Base-by-base conservation (phyloP, 1,140 invertebrate species). In the Arctopsyche grandis region DNA sequence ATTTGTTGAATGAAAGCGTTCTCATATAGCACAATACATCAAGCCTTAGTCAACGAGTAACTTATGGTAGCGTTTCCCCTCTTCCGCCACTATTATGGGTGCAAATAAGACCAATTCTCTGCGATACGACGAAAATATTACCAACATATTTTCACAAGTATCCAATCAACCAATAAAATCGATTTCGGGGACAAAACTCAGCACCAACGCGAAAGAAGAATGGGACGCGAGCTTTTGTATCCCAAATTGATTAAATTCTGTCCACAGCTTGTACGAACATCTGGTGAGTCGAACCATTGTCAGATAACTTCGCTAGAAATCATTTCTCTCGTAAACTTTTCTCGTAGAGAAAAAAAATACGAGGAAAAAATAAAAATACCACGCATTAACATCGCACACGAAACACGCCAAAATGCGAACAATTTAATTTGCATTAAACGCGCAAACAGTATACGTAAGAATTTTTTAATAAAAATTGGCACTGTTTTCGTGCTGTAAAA, bases 201-300 rank as follows among this genome's bases (percentile, higher is more conserved):
- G 14, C 46, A 29, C 19, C 44, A 9, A 16, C n/a, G 69, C 38
- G 16, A 48, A 71, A 71, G 69, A 48, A 71, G 44, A 70, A 63
- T 70, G 71, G 26, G 63, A 66, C 43, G 21, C 43, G 24, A 73
- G 58, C 58, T 76, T 79, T 78, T 79, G 81, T 82, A 76, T 80
- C 81, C 81, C 63, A 79, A 82, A 82, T 82, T 82, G 81, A 82
- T 82, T 82, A 82, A 82, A 82, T 82, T 80, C 81, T 82, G 81
- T 82, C 78, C 78, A 69, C 76, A 74, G 75, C 60, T 79, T 58
- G 70, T 82, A 60, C 77, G 56, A 69, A 48, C 73, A 75, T 76
- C 74, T 63, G 58, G 19, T 0, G 74, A 76, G n/a, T 12, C 19
- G 26, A 1, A 26, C 46, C 74, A 74, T 74, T 74, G 71, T 52